A percentile compares a stretch with the other conserved stretches of the same genome.
These are phyloP conservation scores for Lepus europaeus DNA, from an alignment of 2,113 vertebrate species.

Conservation along the genomic window DNA sequence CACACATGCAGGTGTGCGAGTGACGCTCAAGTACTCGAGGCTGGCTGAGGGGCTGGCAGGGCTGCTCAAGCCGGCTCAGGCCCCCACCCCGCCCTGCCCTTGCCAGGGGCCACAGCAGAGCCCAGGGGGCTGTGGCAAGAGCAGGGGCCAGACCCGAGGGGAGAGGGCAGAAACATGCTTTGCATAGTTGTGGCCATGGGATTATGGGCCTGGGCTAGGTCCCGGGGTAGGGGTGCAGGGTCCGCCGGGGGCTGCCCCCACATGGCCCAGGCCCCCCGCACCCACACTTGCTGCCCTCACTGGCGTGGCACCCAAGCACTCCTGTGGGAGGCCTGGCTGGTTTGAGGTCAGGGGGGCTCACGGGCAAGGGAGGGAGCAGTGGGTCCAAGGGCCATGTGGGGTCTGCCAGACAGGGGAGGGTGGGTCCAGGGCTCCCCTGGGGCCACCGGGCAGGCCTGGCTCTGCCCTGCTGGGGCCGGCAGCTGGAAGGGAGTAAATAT, in stretches of 20 bases:
- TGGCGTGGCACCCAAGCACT: not conserved
- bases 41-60: not conserved
- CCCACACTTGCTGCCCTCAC: not conserved
- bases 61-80: not conserved
- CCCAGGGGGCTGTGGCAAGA: constrained; percentile 11
- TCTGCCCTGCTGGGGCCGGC: constrained; percentile 79
- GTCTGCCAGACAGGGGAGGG: constrained; percentile 66
- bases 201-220: constrained; percentile 69
- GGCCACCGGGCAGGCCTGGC: constrained; percentile 81
- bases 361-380: not conserved
- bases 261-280: not conserved
- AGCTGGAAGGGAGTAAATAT: constrained; percentile 83
- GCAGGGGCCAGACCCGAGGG: not conserved
- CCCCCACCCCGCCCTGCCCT: no score
- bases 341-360: constrained; percentile 69
- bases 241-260: constrained; percentile 47
- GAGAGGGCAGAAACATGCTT: constrained; percentile 65
- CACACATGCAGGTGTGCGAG: not conserved
- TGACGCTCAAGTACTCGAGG: not conserved
- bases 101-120: not conserved
- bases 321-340: not conserved
- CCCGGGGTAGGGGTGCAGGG: not conserved
- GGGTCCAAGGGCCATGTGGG: constrained; percentile 69
- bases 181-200: constrained; percentile 77
- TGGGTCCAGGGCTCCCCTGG: constrained; percentile 61